phyloP scores from a whole-genome alignment of 2,888 invertebrate species.

The Apoderus coryli region DNA sequence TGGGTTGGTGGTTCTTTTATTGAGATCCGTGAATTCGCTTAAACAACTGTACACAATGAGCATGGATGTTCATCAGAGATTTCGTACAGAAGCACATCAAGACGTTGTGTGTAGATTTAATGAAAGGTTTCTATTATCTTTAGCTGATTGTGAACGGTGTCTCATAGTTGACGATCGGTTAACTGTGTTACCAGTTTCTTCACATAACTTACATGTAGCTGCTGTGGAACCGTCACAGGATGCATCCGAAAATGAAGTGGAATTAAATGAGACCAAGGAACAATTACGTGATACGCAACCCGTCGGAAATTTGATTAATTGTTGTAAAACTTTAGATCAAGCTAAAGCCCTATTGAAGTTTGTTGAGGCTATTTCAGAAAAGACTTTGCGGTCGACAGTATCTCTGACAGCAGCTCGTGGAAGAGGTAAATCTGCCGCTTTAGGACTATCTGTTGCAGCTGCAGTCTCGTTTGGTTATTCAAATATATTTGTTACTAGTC shows the following conservation, averaged over 20 bases:
- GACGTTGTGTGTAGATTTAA: slow-evolving; percentile 90
- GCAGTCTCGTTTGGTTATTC: slow-evolving; percentile 69
- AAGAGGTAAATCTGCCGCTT: slow-evolving; percentile 93
- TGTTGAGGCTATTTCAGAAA: slow-evolving; percentile 90
- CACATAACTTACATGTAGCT: slow-evolving; percentile 69
- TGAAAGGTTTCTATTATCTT: slow-evolving; percentile 83
- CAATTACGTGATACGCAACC: slow-evolving; percentile 84
- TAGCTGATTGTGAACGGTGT: slow-evolving; percentile 76
- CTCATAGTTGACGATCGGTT: slow-evolving; percentile 91
- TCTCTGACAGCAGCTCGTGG: slow-evolving; percentile 93
- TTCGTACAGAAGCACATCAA: slow-evolving; percentile 87
- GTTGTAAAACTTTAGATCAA: slow-evolving; percentile 89
- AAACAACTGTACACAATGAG: slow-evolving; percentile 90
- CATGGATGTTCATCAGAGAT: slow-evolving; percentile 97
- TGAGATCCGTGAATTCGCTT: slow-evolving; percentile 74
- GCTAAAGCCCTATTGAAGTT: slow-evolving; percentile 85
- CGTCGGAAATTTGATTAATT: slow-evolving; percentile 72
- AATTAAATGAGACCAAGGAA: slow-evolving; percentile 63
- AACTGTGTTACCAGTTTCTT: slow-evolving; percentile 82
- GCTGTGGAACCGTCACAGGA: slow-evolving; percentile 44
- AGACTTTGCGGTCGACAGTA: slow-evolving; percentile 67
- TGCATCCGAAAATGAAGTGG: slow-evolving; percentile 37
- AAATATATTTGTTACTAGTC: slow-evolving; percentile 94
- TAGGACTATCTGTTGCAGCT: slow-evolving; percentile 83
- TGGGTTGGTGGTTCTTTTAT: slow-evolving; percentile 66